Percentiles rank a stretch among this genome's conserved stretches.
phyloP scores from a whole-genome alignment of 2,113 vertebrate species.

The Elaphurus davidianus region DNA sequence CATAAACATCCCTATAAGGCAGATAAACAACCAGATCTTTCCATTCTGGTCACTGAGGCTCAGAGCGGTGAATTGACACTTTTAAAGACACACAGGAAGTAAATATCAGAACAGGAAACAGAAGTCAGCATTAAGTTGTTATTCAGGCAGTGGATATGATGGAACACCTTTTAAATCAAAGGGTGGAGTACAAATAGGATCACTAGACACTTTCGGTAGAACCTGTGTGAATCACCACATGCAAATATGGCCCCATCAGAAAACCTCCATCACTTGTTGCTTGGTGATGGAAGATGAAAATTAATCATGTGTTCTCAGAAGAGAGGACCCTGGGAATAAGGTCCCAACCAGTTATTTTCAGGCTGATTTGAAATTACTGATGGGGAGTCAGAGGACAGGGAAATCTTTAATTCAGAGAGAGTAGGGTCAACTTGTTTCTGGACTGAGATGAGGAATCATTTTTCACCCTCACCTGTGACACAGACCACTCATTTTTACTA shows the following conservation, averaged over 20 bases:
- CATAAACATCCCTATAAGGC: not conserved
- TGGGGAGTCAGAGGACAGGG: constrained; percentile 29
- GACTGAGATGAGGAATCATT: constrained; percentile 67
- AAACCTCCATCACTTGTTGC: not conserved
- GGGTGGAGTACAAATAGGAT: not conserved
- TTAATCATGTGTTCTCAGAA: constrained; percentile 28
- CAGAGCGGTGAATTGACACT: not conserved
- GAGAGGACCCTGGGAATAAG: constrained; percentile 20
- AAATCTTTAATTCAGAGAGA: constrained; percentile 42
- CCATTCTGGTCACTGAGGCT: not conserved
- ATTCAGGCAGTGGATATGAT: not conserved
- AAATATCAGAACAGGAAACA: not conserved
- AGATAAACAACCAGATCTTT: not conserved
- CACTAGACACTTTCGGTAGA: not conserved
- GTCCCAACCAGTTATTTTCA: constrained; percentile 24
- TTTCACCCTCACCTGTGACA: constrained; percentile 75
- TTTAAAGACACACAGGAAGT: not conserved
- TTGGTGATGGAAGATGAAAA: not conserved
- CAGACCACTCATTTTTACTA: constrained; percentile 75
- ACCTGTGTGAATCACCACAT: not conserved
- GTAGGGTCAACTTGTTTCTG: constrained; percentile 61
- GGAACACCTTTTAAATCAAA: not conserved
- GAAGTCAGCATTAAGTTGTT: not conserved
- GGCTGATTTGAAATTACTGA: constrained; percentile 49
- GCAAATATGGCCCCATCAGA: not conserved